Conservation (phyloP, 2,113 vertebrate species). For the Myrmophylax atrothorax region DNA sequence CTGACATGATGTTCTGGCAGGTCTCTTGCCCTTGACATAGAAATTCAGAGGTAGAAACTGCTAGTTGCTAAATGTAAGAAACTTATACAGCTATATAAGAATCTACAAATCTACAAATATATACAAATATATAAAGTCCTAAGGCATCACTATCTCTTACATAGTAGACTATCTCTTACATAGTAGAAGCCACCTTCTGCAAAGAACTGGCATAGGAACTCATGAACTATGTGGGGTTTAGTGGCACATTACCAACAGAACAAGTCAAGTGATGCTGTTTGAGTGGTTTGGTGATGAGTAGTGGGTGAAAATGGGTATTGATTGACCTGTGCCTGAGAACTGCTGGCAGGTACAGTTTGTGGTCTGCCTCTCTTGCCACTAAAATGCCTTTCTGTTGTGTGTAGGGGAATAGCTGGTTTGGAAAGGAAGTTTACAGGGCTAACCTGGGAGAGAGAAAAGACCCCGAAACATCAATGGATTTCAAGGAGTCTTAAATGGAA, state of each 20-base stretch:
- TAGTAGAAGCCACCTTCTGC: background rate
- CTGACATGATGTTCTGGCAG: too few species aligned
- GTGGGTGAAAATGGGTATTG: background rate
- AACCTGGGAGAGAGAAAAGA: background rate
- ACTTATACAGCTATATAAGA: too few species aligned
- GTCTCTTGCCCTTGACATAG: too few species aligned
- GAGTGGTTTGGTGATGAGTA: background rate
- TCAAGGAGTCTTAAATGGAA: background rate
- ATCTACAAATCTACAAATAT: too few species aligned
- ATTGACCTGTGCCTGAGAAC: background rate
- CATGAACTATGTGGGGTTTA: background rate
- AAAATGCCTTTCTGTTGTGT: background rate
- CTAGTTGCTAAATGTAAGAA: too few species aligned
- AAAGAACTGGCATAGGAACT: background rate
- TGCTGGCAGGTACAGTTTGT: background rate
- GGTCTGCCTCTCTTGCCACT: background rate
- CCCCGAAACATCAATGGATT: background rate
- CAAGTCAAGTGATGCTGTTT: background rate
- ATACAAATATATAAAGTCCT: too few species aligned
- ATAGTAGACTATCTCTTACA: background rate
- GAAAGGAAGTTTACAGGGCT: background rate
- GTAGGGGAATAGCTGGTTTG: background rate
- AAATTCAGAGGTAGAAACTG: too few species aligned
- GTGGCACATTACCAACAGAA: background rate
- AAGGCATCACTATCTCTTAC: too few species aligned